Evolutionary conservation across 2,888 invertebrate genomes (phyloP), one percentile per base, ranked within the genome.

Genomic region (Actias luna): DNA sequence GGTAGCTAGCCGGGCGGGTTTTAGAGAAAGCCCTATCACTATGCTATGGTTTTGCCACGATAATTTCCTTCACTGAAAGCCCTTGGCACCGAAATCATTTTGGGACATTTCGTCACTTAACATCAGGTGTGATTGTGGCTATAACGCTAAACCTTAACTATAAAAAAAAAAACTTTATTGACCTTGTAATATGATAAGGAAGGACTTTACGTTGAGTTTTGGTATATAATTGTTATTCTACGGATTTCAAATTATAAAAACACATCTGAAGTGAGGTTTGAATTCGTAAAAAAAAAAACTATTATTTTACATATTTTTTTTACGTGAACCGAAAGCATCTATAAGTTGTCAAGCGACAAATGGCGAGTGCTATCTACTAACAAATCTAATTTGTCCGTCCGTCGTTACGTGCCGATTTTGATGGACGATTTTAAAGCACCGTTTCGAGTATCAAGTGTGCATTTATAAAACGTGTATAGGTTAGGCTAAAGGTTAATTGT

Each of bases 341-440:
- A 70, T 67, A 67, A 67, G 72, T 70, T 67, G 70, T 50, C 25
- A 50, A 50, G 1, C 46, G 46, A 50, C 25, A 50, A 50, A 14
- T 50, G 46, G 72, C 62, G 70, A 69, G 62, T 69, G 67, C 67
- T 63, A 69, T 73, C 68, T 77, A 72, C 88, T 89, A 89, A 89
- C 89, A 88, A 89, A 89, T 89, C 89, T 89, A 89, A 89, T 89
- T 89, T 88, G 79, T 67, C 68, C 76, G 74, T 80, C 83, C 78
- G 81, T 81, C 83, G 82, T 78, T 83, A 83, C 84, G 86, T 82
- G 69, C 80, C 73, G 79, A 80, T 83, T 83, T 88, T 89, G 89
- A 88, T 80, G 78, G 83, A 83, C 80, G 78, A 81, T 80, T 82
- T 82, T 85, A 79, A 77, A 88, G 86, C 74, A 81, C 81, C 80